Evolutionary conservation across 2,797 vertebrate species (phyloP).

Genomic region (Tenualosa thibaudeaui): DNA sequence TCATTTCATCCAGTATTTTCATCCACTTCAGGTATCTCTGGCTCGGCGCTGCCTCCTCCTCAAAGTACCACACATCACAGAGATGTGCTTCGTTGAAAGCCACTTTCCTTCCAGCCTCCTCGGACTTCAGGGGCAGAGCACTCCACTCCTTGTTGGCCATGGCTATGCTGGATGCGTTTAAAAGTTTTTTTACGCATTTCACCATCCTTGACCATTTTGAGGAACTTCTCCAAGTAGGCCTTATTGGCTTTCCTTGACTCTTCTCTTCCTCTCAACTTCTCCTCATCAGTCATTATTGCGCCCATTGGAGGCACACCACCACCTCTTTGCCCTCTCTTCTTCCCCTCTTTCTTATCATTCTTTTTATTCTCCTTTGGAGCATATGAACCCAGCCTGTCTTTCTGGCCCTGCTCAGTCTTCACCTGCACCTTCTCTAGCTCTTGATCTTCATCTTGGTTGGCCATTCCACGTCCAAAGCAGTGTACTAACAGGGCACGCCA

Average conservation of each 20-base stretch:
- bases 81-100: background rate
- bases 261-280: background rate
- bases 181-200: background rate
- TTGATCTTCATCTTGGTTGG: background rate
- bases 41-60: background rate
- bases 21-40: background rate
- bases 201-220: background rate
- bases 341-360: background rate
- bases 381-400: background rate
- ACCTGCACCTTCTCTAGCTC: background rate
- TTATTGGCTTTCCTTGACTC: background rate
- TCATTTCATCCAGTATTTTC: background rate
- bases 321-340: background rate
- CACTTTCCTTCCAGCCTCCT: background rate
- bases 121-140: background rate
- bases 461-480: background rate
- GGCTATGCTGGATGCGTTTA: no score
- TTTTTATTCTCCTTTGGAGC: background rate
- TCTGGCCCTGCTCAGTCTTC: background rate
- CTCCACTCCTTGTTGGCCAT: conserved; percentile 1
- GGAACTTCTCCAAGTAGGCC: background rate
- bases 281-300: background rate
- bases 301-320: background rate
- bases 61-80: background rate
- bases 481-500: background rate